Percentiles rank a stretch among this genome's conserved stretches.
These are phyloP conservation scores for Strigops habroptila DNA, from an alignment of 2,113 vertebrate genomes.

Conservation along the genomic window DNA sequence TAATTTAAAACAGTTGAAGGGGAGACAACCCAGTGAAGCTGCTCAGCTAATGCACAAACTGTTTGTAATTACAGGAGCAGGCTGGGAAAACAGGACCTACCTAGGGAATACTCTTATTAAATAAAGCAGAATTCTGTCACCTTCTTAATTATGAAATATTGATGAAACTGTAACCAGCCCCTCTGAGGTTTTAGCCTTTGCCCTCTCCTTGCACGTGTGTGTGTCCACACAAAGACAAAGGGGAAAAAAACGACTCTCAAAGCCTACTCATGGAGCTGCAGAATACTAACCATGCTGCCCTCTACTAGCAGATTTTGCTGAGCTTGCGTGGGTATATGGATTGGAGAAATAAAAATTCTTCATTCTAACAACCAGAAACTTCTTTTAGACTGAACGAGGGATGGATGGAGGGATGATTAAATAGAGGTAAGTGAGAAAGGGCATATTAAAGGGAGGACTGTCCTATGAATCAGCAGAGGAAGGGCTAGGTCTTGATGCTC, in stretches of 20 bases:
- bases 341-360: constrained; percentile 38
- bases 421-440: background rate
- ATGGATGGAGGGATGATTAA: background rate
- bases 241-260: background rate
- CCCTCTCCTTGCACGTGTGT: constrained; percentile 27
- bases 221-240: constrained; percentile 23
- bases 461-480: background rate
- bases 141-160: constrained; percentile 71
- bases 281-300: constrained; percentile 3
- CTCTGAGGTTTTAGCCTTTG: constrained; percentile 63
- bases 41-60: constrained; percentile 46
- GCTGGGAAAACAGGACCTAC: constrained; percentile 27
- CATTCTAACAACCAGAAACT: background rate
- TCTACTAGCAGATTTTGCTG: constrained; percentile 19
- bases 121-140: constrained; percentile 70
- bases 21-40: background rate
- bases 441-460: background rate
- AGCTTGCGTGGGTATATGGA: background rate
- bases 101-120: constrained; percentile 66
- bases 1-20: constrained; percentile 52
- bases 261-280: background rate
- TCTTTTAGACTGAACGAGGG: background rate
- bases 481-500: background rate
- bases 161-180: constrained; percentile 66
- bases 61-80: constrained; percentile 43